These are phyloP conservation scores for Aythya baeri DNA, from an alignment of 2,113 vertebrate genomes.

Conservation along the genomic window DNA sequence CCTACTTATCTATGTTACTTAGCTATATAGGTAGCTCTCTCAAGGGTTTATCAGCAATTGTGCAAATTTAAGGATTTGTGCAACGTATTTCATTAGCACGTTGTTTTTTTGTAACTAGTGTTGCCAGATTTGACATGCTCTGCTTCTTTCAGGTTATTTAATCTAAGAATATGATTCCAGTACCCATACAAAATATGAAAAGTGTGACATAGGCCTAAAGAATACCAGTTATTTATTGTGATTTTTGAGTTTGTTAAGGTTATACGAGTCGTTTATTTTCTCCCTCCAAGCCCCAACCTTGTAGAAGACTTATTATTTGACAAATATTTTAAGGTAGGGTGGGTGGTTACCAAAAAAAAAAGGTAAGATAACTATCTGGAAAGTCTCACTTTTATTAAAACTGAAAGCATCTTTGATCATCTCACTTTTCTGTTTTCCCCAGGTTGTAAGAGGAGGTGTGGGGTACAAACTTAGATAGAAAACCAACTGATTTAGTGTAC, in stretches of 20 bases:
- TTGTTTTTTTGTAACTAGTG: neutral
- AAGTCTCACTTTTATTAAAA: neutral
- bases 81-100: neutral
- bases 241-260: neutral
- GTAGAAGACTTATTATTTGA: neutral
- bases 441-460: neutral
- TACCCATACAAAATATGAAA: neutral
- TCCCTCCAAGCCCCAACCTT: neutral
- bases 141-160: neutral
- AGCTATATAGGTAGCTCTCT: neutral
- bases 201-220: neutral
- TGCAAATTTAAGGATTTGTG: neutral
- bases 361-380: neutral
- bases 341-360: neutral
- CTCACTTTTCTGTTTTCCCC: neutral
- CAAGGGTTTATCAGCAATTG: neutral
- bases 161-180: neutral
- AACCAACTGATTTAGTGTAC: fast-evolving
- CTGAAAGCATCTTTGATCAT: neutral
- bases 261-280: neutral
- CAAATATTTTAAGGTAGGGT: neutral
- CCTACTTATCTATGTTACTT: neutral
- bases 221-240: neutral
- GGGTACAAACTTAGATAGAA: neutral
- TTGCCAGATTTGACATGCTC: neutral